Percentiles rank a stretch among this genome's conserved stretches.
Evolutionary conservation across 2,113 vertebrate species (phyloP).

Genomic region (Cyprinodon brontotheroides): DNA sequence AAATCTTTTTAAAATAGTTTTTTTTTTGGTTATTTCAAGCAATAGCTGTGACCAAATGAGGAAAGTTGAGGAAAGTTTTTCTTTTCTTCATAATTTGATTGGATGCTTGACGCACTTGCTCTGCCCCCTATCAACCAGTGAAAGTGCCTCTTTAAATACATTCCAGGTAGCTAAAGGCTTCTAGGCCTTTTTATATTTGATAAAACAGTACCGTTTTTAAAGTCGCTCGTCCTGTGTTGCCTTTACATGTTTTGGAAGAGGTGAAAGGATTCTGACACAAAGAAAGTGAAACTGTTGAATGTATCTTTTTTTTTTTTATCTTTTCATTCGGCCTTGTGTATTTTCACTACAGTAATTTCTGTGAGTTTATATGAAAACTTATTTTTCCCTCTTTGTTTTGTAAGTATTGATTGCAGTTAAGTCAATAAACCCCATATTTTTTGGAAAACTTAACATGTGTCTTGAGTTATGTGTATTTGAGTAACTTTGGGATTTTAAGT

Average conservation of each 20-base stretch:
- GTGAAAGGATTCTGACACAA: constrained; percentile 90
- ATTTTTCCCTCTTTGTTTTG: constrained; percentile 80
- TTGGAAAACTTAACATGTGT: constrained; percentile 75
- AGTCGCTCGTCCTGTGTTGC: constrained; percentile 84
- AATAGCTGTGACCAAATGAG: constrained; percentile 80
- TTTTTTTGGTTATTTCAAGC: constrained; percentile 66
- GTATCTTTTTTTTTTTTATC: constrained; percentile 82
- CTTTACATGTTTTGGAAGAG: constrained; percentile 72
- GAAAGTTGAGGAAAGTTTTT: constrained; percentile 37
- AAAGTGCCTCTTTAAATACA: constrained; percentile 93
- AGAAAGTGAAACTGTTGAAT: constrained; percentile 95
- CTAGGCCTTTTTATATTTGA: constrained; percentile 79
- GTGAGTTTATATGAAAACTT: constrained; percentile 95
- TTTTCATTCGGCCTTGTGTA: constrained; percentile 56
- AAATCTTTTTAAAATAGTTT: constrained; percentile 27
- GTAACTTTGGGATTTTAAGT: neutral
- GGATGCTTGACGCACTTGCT: constrained; percentile 72
- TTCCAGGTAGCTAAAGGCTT: constrained; percentile 87
- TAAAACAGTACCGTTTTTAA: constrained; percentile 60
- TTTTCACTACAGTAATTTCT: constrained; percentile 94
- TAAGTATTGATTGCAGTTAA: constrained; percentile 99
- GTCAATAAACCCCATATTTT: constrained; percentile 98
- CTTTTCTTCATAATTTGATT: constrained; percentile 43
- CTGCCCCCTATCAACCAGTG: constrained; percentile 53
- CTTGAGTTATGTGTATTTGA: constrained; percentile 23